Percentiles rank a stretch among this genome's conserved stretches.
phyloP scores from a whole-genome alignment of 1,140 invertebrate species.

The Drosophila ercepeae region DNA sequence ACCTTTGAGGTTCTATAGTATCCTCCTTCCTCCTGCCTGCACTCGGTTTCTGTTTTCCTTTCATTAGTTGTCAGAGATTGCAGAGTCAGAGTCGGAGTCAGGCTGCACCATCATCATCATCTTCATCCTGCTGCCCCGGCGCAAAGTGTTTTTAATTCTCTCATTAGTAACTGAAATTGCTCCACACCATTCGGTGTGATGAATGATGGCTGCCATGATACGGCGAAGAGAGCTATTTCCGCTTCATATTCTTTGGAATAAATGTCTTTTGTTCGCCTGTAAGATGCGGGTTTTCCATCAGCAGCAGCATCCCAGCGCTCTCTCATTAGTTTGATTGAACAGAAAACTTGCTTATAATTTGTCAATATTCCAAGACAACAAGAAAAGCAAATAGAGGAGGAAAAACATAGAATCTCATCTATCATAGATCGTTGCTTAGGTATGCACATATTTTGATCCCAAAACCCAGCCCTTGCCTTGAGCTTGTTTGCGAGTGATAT shows the following conservation, averaged over 20 bases:
- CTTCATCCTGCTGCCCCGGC: conserved; percentile 7
- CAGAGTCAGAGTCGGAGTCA: conserved; percentile 24
- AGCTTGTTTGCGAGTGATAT: conserved; percentile 35
- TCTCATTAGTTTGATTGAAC: conserved; percentile 40
- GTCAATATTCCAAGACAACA: too few relatives aligned
- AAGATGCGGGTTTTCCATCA: conserved; percentile 19
- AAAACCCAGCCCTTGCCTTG: conserved; percentile 20
- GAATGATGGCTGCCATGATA: conserved; percentile 36
- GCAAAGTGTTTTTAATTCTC: conserved; percentile 82
- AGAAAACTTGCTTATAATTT: conserved; percentile 24
- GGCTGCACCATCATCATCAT: conserved; percentile 32
- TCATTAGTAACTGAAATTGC: conserved; percentile 81
- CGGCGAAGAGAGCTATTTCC: conserved; percentile 27
- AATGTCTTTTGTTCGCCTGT: conserved; percentile 10
- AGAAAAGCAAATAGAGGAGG: neutral
- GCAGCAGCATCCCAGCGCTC: conserved; percentile 8
- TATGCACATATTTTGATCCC: conserved; percentile 1
- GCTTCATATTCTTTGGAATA: neutral
- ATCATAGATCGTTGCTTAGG: neutral
- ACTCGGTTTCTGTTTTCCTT: conserved; percentile 63
- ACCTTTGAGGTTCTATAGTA: conserved; percentile 42
- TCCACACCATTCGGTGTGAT: conserved; percentile 42
- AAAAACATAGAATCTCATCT: neutral
- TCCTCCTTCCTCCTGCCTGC: conserved; percentile 26
- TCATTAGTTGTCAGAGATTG: conserved; percentile 66